A percentile compares a stretch with the other conserved stretches of the same genome.
These are phyloP conservation scores for Drosophila orena DNA, from an alignment of 1,140 invertebrate species.

Conservation along the genomic window DNA sequence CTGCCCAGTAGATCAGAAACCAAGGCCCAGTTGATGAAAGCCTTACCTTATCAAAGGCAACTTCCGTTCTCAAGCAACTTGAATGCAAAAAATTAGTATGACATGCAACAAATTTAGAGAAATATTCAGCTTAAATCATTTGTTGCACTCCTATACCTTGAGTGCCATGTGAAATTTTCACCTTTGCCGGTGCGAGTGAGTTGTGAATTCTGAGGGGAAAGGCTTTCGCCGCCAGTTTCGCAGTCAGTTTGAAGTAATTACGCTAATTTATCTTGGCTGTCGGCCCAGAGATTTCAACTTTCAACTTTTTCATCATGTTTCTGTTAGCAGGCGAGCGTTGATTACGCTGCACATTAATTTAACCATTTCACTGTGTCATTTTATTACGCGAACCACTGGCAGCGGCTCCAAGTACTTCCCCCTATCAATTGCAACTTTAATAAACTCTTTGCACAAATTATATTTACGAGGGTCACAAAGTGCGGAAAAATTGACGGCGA, in stretches of 20 bases:
- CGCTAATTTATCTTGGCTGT: slow-evolving; percentile 50
- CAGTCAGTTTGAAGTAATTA: slow-evolving; percentile 51
- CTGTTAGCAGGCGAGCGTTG: slow-evolving; percentile 42
- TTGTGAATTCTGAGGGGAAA: neutral
- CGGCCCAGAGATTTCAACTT: slow-evolving; percentile 49
- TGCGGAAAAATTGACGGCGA: slow-evolving; percentile 44
- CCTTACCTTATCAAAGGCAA: neutral
- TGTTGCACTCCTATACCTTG: slow-evolving; percentile 5
- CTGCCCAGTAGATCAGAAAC: neutral
- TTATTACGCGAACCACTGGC: slow-evolving; percentile 28
- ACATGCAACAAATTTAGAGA: slow-evolving; percentile 23
- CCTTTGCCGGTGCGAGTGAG: slow-evolving; percentile 11
- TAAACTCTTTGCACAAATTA: slow-evolving; percentile 77
- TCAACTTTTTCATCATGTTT: slow-evolving; percentile 45
- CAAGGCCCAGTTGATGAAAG: neutral
- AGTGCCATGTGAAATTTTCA: slow-evolving; percentile 40
- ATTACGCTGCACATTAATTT: slow-evolving; percentile 51
- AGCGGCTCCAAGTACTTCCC: neutral
- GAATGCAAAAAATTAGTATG: slow-evolving; percentile 18
- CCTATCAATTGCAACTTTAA: slow-evolving; percentile 71
- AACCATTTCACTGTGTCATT: slow-evolving; percentile 46
- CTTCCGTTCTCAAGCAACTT: slow-evolving; percentile 11
- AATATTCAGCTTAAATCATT: slow-evolving; percentile 48
- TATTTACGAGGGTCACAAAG: slow-evolving; percentile 72
- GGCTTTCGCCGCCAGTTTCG: slow-evolving; percentile 22